These are phyloP conservation scores for Xanthostigma xanthostigma DNA, from an alignment of 2,888 invertebrate species.

Conservation along the genomic window DNA sequence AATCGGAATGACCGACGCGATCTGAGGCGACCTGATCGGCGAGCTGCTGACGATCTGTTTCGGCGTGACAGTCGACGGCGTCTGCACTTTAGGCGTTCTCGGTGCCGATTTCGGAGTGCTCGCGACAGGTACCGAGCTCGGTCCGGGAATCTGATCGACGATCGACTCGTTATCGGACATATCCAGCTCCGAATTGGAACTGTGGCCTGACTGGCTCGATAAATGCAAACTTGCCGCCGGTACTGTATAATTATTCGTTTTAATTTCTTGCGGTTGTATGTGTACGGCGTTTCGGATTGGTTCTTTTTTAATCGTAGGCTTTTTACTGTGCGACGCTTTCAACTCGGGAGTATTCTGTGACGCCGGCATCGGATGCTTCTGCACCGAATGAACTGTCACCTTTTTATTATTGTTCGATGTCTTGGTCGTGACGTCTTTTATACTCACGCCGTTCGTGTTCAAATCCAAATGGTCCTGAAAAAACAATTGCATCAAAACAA, in stretches of 20 bases:
- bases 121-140: conserved; percentile 6
- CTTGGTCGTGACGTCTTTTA: conserved; percentile 50
- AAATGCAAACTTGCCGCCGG: neutral
- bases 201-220: conserved; percentile 13
- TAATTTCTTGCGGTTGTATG: conserved; percentile 12
- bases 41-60: too few species aligned
- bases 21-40: too few species aligned
- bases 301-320: conserved; percentile 6
- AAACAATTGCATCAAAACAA: conserved; percentile 3
- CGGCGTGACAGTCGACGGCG: neutral
- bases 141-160: conserved; percentile 8
- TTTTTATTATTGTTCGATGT: conserved; percentile 25
- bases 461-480: conserved; percentile 57
- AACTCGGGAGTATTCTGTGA: conserved; percentile 9
- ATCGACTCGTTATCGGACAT: conserved; percentile 21
- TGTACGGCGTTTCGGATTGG: conserved; percentile 12
- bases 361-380: neutral
- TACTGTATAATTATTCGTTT: conserved; percentile 6
- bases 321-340: neutral
- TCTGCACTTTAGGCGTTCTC: neutral
- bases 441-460: conserved; percentile 57
- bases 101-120: neutral
- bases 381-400: conserved; percentile 10
- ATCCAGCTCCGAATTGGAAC: conserved; percentile 24
- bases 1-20: too few species aligned